Base-by-base conservation (phyloP, 2,888 invertebrate species). In the Agrotis clavis region DNA sequence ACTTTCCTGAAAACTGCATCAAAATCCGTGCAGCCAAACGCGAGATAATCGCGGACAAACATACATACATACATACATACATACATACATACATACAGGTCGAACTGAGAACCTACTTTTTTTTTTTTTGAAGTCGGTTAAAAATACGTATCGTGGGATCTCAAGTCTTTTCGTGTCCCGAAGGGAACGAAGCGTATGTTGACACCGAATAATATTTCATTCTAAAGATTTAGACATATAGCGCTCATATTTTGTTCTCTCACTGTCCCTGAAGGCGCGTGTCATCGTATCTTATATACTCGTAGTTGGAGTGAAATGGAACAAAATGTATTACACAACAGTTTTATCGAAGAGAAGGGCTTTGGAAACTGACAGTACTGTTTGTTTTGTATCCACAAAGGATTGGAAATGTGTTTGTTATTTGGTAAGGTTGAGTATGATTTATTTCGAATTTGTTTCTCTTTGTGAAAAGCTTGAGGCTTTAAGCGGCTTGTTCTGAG, bases 281-380 rank as follows among this genome's bases (percentile, higher is more conserved):
- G 51, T 64, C 66, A 67, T 45, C 56, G 35, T 59, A 62, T 45
- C 56, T 25, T 59, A 62, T 19, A 35, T 19, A 51, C 11, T 25
- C 19, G 25, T 41, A 54, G 60, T 69, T 59, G 7, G 50, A 53
- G 59, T 13, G 59, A 70, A 76, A 79, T 81, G 62, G 65, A 63
- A 63, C 41, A 63, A 21, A 51, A 63, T 54, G 50, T 60, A 45
- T 19, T 50, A 77, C 62, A 51, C 57, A 65, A 71, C 64, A 66
- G 57, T 67, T 67, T 64, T 53, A 64, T 65, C 19, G 67, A 21
- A 1, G 48, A 57, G 51, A 67, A 79, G 48, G 50, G 56, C 61
- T 50, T n/a, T n/a, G 57, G 25, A 21, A 60, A 65, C 66, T 66
- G 48, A 45, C 66, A 63, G 64, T 30, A 45, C 47, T 67, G 53